phyloP scores from a whole-genome alignment of 92 coral and sea anemone species.

The Diadumene lineata region DNA sequence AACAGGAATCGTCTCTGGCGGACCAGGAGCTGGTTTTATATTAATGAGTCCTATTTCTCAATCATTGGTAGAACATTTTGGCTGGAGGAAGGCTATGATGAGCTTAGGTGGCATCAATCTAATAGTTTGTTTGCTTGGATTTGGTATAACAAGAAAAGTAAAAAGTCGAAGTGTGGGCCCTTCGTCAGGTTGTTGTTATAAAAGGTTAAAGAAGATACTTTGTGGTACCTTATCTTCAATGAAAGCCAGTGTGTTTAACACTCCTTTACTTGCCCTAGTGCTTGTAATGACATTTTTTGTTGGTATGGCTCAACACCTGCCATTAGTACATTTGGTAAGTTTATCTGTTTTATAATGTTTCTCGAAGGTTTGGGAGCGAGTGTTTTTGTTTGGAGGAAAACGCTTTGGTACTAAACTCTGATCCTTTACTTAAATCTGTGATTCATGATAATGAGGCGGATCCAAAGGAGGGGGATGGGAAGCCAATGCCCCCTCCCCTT shows the following conservation, averaged over 20 bases:
- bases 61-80: constrained; percentile 32
- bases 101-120: constrained; percentile 34
- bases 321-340: background rate
- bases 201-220: background rate
- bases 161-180: background rate
- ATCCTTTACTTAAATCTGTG: no score
- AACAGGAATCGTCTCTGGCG: constrained; percentile 46
- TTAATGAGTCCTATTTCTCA: constrained; percentile 57
- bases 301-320: background rate
- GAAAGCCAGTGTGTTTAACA: background rate
- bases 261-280: background rate
- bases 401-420: no score
- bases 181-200: background rate
- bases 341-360: background rate
- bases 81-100: constrained; percentile 57
- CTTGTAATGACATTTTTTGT: background rate
- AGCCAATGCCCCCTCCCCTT: no score
- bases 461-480: no score
- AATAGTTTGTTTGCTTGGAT: constrained; percentile 20
- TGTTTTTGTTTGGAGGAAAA: no score
- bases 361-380: no score
- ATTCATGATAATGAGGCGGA: no score
- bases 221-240: background rate
- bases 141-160: constrained; percentile 2
- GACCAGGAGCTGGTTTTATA: constrained; percentile 62